Evolutionary conservation across 2,888 invertebrate genomes (phyloP), one percentile per base, ranked within the genome.

Genomic region (Lepidonotus clava): DNA sequence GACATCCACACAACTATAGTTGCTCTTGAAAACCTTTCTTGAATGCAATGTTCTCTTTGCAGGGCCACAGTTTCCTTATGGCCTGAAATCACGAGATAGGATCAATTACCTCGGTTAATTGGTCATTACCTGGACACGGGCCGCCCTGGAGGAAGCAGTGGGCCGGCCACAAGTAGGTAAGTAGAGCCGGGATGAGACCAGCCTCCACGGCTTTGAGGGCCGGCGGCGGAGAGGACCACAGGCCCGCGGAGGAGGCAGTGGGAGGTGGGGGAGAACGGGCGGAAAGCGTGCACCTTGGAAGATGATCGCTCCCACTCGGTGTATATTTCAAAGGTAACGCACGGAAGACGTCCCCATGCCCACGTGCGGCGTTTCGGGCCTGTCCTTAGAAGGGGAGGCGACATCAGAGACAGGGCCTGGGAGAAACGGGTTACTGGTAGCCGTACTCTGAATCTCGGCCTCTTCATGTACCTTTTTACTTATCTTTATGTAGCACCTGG

Each of bases 21-120:
- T 14, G 1, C 8, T 38, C 36, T 71, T 71, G 34, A 71, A 61
- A 71, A n/a, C 36, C 34, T 4, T 18, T 38, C 38, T 71, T 71
- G 5, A 71, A 71, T 38, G n/a, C n/a, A 8, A 5, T 34, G 18
- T 21, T 38, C 71, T 71, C 71, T 6, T 71, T 6, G 38, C 34
- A 11, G 38, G n/a, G n/a, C n/a, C n/a, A 21, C 36, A 34, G 11
- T 21, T 38, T 38, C 38, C 1, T 32, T 34, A 71, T 71, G 71
- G 71, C 71, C 71, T 11, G 71, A n/a, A 11, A 38, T 38, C 71
- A 61, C 61, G 61, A 61, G 71, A 71, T 71, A 34, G 6, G 14
- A 18, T 34, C 71, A 71, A 71, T 71, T 71, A 71, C 36, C 34
- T 14, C 71, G 21, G 24, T 34, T 71, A 71, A 71, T 71, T 71